A percentile compares a stretch with the other conserved stretches of the same genome.
Conservation (phyloP, 2,113 vertebrate species). For the Aplodontia rufa region DNA sequence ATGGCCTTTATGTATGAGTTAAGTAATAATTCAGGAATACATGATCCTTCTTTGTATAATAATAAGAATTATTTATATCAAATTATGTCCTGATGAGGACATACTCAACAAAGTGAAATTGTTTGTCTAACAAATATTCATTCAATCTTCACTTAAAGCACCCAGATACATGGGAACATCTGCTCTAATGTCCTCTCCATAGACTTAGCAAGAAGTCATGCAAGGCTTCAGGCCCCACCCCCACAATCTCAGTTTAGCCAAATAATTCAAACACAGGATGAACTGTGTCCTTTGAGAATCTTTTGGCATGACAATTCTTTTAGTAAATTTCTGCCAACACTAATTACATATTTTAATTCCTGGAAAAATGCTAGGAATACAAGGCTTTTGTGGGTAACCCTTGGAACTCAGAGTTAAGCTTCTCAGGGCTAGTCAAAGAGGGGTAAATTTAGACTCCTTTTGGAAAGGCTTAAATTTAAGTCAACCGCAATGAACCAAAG, state of each 20-base stretch:
- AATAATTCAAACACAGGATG: background rate
- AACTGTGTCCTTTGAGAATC: background rate
- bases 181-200: background rate
- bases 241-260: background rate
- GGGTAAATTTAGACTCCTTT: background rate
- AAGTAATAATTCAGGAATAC: background rate
- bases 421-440: background rate
- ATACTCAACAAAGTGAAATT: background rate
- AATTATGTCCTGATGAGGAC: background rate
- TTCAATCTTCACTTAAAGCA: background rate
- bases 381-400: background rate
- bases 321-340: background rate
- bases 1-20: background rate
- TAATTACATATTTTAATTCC: background rate
- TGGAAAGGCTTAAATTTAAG: background rate
- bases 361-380: background rate
- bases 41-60: background rate
- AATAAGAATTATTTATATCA: background rate
- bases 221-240: background rate
- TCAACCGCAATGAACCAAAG: background rate
- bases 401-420: background rate
- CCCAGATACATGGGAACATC: accelerated
- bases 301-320: background rate
- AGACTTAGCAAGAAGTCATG: background rate
- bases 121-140: background rate